These are phyloP conservation scores for Onychostruthus taczanowskii DNA, from an alignment of 2,113 vertebrate species.

Conservation along the genomic window DNA sequence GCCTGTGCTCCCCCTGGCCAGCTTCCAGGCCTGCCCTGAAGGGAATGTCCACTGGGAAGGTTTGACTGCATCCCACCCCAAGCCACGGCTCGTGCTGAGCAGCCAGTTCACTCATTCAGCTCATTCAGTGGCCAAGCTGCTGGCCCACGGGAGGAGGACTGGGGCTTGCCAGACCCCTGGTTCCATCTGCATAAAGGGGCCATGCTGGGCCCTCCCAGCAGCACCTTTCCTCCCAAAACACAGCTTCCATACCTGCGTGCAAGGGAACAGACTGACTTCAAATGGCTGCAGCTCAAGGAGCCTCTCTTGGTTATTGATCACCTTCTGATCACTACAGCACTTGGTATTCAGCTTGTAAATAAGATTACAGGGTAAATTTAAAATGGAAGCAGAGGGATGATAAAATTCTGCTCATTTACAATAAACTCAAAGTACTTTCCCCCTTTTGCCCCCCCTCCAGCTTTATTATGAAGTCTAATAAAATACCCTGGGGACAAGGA, in stretches of 20 bases:
- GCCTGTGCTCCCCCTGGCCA: too few species aligned
- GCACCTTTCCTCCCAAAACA: not conserved
- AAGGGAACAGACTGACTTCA: not conserved
- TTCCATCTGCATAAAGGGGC: not conserved
- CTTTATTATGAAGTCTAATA: not conserved
- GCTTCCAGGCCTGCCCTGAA: not conserved
- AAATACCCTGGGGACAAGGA: not conserved
- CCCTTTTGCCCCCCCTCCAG: not conserved
- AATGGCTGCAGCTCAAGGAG: not conserved
- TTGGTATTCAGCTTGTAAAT: not conserved
- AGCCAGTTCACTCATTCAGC: not conserved
- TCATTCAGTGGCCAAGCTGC: not conserved
- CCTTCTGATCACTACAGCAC: not conserved
- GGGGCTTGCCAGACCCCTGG: not conserved
- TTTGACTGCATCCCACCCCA: not conserved
- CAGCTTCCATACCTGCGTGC: not conserved
- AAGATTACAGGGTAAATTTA: not conserved
- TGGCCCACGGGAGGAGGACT: not conserved
- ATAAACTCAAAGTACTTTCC: not conserved
- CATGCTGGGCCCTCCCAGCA: fast-evolving
- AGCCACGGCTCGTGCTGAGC: not conserved
- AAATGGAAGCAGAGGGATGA: not conserved
- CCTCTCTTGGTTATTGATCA: not conserved
- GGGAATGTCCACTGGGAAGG: not conserved
- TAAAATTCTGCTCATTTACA: conserved; percentile 14